These are phyloP conservation scores for Anguilla japonica DNA, from an alignment of 2,113 vertebrate genomes.

Conservation along the genomic window DNA sequence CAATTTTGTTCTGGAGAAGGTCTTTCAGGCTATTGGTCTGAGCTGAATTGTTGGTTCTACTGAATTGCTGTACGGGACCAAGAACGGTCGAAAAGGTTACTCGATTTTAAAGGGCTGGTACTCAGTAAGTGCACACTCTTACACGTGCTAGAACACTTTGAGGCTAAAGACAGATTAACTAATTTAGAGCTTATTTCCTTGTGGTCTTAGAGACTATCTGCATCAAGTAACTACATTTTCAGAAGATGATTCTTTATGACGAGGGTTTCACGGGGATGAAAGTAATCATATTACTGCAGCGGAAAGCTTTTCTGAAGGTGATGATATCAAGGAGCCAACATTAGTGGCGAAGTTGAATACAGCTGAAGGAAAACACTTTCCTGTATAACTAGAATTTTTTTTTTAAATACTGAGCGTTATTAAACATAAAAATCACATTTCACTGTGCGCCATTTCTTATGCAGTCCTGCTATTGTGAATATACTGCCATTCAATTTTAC, in stretches of 20 bases:
- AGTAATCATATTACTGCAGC: slow-evolving; percentile 11
- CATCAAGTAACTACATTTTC: slow-evolving; percentile 29
- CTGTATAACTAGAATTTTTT: background rate
- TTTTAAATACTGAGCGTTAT: background rate
- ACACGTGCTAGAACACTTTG: slow-evolving; percentile 23
- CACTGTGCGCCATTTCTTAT: background rate
- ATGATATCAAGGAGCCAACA: background rate
- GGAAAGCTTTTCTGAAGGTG: slow-evolving; percentile 18
- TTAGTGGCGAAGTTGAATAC: slow-evolving; percentile 3
- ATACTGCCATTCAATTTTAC: no score
- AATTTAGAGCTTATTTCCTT: slow-evolving; percentile 41
- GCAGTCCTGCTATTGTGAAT: no score
- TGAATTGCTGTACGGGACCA: slow-evolving; percentile 79
- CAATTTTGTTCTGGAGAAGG: slow-evolving; percentile 92
- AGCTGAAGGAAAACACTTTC: background rate
- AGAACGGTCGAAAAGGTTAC: slow-evolving; percentile 40
- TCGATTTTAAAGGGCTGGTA: slow-evolving; percentile 6
- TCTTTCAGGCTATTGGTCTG: slow-evolving; percentile 91
- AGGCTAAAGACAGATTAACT: slow-evolving; percentile 36
- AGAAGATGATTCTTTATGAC: background rate
- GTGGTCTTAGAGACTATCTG: slow-evolving; percentile 14
- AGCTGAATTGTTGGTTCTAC: slow-evolving; percentile 82
- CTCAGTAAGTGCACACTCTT: slow-evolving; percentile 13
- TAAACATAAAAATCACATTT: background rate
- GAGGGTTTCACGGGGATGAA: background rate